Conservation (phyloP, 2,888 invertebrate genomes). For the Carpatolechia fugitivella region DNA sequence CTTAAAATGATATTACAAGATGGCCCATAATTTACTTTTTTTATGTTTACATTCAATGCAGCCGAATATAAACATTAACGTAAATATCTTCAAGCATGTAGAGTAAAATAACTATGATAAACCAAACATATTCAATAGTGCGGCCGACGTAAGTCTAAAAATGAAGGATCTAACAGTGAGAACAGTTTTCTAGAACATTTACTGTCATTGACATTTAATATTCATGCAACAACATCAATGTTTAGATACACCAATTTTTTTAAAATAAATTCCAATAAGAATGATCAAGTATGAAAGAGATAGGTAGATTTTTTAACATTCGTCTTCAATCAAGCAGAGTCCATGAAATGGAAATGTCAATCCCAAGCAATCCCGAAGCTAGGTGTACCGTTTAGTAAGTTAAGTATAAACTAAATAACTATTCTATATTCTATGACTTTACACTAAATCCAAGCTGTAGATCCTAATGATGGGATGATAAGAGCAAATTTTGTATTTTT, state of each 20-base stretch:
- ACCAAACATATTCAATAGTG: no score
- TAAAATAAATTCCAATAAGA: not conserved
- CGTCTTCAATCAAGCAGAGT: conserved; percentile 41
- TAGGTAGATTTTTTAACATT: not conserved
- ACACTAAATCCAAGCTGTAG: conserved; percentile 25
- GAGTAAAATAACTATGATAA: no score
- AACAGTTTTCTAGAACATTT: not conserved
- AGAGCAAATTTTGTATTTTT: not conserved
- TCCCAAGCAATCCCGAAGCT: conserved; percentile 50
- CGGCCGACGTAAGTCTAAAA: not conserved
- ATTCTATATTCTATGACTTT: conserved; percentile 4
- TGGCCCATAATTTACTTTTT: no score
- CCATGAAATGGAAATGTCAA: conserved; percentile 41
- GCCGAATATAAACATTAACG: no score
- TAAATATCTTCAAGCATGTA: no score
- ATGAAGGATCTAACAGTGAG: not conserved
- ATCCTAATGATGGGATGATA: conserved; percentile 17
- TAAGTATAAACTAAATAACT: conserved; percentile 21
- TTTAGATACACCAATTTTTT: conserved; percentile 11
- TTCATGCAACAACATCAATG: not conserved
- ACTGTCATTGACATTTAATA: not conserved
- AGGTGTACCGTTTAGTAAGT: conserved; percentile 32
- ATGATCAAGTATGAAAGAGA: not conserved
- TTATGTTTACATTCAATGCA: no score
- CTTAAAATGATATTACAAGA: no score